Percentiles rank a stretch among this genome's conserved stretches.
These are phyloP conservation scores for Aricia agestis DNA, from an alignment of 1,140 invertebrate species.

Conservation along the genomic window DNA sequence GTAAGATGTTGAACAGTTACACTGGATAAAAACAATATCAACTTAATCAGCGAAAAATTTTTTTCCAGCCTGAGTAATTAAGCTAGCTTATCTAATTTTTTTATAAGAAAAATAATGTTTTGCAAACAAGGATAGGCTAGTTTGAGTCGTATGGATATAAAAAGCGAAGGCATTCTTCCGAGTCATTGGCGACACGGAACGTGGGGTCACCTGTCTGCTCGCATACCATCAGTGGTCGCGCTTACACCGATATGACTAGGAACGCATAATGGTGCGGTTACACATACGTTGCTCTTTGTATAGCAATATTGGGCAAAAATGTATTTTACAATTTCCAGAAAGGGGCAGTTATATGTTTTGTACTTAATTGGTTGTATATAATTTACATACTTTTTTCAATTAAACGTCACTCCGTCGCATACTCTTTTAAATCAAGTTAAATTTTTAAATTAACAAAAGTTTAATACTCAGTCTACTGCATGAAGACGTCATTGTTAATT, in stretches of 20 bases:
- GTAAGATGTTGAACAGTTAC: constrained; percentile 6
- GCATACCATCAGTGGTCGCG: background rate
- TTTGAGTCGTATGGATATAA: background rate
- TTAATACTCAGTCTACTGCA: too few relatives aligned
- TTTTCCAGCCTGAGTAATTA: background rate
- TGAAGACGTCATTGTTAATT: too few relatives aligned
- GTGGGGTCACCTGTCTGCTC: constrained; percentile 4
- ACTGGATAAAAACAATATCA: background rate
- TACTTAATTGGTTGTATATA: too few relatives aligned
- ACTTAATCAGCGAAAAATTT: background rate
- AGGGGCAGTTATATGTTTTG: too few relatives aligned
- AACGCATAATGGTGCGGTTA: background rate
- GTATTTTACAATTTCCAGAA: too few relatives aligned
- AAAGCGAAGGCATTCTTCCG: constrained; percentile 4
- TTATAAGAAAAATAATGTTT: background rate
- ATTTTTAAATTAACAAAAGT: too few relatives aligned
- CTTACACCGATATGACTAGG: background rate
- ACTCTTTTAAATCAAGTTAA: too few relatives aligned
- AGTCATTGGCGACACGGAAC: background rate
- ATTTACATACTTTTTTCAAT: too few relatives aligned
- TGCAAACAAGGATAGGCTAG: background rate
- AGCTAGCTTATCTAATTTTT: too few relatives aligned
- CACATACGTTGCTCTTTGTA: background rate
- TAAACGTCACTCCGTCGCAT: too few relatives aligned
- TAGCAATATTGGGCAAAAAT: background rate